Conservation (phyloP, 2,888 invertebrate genomes). For the Cheilosia grossa region DNA sequence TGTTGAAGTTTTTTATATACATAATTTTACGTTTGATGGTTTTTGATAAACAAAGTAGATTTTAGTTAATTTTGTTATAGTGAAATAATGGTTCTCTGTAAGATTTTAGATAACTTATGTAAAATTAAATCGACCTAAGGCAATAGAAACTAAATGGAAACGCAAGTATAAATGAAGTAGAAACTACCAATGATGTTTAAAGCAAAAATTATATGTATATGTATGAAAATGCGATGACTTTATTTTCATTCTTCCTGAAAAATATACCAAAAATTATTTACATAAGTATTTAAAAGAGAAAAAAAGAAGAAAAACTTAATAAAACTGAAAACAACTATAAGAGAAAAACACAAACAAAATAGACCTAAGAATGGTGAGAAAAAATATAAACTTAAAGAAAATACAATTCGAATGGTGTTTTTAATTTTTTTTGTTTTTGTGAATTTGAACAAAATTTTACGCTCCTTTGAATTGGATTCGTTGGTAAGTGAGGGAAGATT, state of each 20-base stretch:
- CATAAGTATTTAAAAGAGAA: constrained; percentile 58
- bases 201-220: neutral
- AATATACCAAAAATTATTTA: constrained; percentile 71
- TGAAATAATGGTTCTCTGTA: constrained; percentile 28
- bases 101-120: constrained; percentile 39
- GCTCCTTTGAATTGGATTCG: too few species aligned
- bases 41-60: neutral
- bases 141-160: constrained; percentile 39
- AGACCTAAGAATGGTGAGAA: constrained; percentile 51
- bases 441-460: neutral
- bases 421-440: neutral
- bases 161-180: constrained; percentile 48
- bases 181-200: constrained; percentile 28
- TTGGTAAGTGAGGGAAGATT: too few species aligned
- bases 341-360: constrained; percentile 40
- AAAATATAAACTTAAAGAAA: constrained; percentile 56
- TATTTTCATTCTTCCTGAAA: constrained; percentile 59
- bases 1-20: constrained; percentile 10
- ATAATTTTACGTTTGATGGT: constrained; percentile 19
- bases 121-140: constrained; percentile 44
- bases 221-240: constrained; percentile 30
- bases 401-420: constrained; percentile 8
- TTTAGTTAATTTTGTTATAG: constrained; percentile 45
- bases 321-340: constrained; percentile 22
- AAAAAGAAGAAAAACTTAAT: neutral